Conservation (phyloP, 1,140 invertebrate genomes). For the Magallana gigas region DNA sequence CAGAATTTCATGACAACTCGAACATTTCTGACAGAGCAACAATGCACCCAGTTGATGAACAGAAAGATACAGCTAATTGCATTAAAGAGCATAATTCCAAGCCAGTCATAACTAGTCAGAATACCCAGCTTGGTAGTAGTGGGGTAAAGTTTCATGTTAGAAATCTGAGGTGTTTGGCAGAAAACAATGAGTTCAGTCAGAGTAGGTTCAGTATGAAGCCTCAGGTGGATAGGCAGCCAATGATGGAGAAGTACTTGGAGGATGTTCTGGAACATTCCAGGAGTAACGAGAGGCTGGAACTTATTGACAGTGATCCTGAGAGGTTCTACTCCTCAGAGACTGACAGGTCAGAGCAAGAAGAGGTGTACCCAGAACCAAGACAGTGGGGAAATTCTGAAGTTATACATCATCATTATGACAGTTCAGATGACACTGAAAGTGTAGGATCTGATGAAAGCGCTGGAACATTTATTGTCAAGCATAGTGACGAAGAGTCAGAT, state of each 20-base stretch:
- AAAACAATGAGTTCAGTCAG: constrained; percentile 72
- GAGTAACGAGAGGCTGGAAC: neutral
- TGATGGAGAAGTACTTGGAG: constrained; percentile 43
- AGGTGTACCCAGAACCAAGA: constrained; percentile 28
- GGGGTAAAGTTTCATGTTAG: constrained; percentile 65
- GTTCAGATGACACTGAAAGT: constrained; percentile 44
- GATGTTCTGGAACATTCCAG: constrained; percentile 24
- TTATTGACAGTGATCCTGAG: constrained; percentile 20
- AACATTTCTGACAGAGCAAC: neutral
- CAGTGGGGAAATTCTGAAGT: constrained; percentile 42
- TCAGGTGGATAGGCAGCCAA: constrained; percentile 36
- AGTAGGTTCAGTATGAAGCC: constrained; percentile 61
- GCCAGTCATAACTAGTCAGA: neutral
- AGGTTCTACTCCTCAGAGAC: neutral
- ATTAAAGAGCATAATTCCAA: neutral
- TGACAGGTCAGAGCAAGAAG: neutral
- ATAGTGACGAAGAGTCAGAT: constrained; percentile 62
- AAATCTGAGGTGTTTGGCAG: constrained; percentile 69
- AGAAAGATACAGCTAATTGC: neutral
- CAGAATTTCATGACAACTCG: neutral
- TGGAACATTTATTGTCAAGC: constrained; percentile 74
- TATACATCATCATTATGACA: neutral
- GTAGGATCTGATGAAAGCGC: constrained; percentile 61
- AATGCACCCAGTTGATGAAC: neutral
- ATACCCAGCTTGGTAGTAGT: neutral